Evolutionary conservation across 1,140 invertebrate genomes (phyloP).

Genomic region (Tetraneura akinire): DNA sequence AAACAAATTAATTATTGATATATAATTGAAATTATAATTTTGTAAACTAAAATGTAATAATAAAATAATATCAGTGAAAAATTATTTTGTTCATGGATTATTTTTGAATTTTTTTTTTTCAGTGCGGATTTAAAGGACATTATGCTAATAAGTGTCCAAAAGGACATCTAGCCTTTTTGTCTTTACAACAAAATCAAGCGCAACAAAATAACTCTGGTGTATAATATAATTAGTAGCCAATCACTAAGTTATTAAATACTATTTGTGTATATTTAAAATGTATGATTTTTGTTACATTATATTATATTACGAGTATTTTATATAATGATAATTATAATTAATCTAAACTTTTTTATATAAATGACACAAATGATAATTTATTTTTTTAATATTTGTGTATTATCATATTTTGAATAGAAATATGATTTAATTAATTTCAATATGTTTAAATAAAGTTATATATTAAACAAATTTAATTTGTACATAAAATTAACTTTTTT

Average conservation of each 20-base stretch:
- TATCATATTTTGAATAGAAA: too few species aligned
- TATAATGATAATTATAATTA: too few species aligned
- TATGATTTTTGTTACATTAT: neutral
- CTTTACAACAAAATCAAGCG: constrained; percentile 54
- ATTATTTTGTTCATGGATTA: neutral
- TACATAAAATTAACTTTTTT: too few species aligned
- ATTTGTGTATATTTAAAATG: neutral
- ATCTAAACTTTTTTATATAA: too few species aligned
- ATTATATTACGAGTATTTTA: too few species aligned
- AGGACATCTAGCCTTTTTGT: constrained; percentile 90
- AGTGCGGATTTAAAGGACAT: constrained; percentile 97
- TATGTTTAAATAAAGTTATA: too few species aligned
- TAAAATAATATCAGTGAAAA: neutral
- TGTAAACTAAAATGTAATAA: neutral
- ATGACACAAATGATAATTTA: too few species aligned
- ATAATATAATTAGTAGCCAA: constrained; percentile 7
- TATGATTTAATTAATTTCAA: too few species aligned
- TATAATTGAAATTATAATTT: too few species aligned
- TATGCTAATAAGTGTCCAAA: constrained; percentile 99
- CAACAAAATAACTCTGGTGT: constrained; percentile 34
- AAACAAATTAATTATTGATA: too few species aligned
- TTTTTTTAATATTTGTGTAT: too few species aligned
- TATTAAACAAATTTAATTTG: too few species aligned
- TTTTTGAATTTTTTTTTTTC: constrained; percentile 57
- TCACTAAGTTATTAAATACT: neutral